These are phyloP conservation scores for Diploptera punctata DNA, from an alignment of 2,888 invertebrate species.

Conservation along the genomic window DNA sequence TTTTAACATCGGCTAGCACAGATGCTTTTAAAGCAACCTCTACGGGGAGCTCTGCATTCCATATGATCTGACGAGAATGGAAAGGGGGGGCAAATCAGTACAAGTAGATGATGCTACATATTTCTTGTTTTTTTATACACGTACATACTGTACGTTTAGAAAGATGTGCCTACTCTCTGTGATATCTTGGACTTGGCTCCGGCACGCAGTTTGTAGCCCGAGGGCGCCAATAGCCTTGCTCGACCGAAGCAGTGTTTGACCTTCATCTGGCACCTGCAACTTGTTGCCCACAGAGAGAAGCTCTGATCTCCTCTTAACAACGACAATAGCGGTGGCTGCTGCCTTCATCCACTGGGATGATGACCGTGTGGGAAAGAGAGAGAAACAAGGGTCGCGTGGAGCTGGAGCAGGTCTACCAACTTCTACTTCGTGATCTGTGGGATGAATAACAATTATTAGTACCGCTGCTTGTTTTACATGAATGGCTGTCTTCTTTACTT, in stretches of 20 bases:
- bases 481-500: no score
- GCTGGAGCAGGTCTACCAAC: conserved; percentile 27
- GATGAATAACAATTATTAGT: no score
- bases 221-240: conserved; percentile 39
- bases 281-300: background rate
- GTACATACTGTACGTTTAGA: no score
- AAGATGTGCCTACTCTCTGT: background rate
- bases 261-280: conserved; percentile 38
- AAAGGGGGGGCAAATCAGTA: background rate
- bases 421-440: no score
- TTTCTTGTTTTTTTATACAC: background rate
- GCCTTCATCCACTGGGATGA: background rate
- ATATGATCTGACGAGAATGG: no score
- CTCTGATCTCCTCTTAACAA: conserved; percentile 14
- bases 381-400: conserved; percentile 36
- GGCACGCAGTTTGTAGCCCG: conserved; percentile 42
- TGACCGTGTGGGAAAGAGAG: conserved; percentile 8
- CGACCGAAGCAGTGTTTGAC: conserved; percentile 26
- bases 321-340: conserved; percentile 18
- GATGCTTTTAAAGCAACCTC: no score
- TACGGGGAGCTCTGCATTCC: no score
- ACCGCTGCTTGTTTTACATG: no score
- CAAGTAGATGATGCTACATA: background rate
- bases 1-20: no score
- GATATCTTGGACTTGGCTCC: background rate